Evolutionary conservation across 1,140 invertebrate species (phyloP).

Genomic region (Diorhabda elongata): DNA sequence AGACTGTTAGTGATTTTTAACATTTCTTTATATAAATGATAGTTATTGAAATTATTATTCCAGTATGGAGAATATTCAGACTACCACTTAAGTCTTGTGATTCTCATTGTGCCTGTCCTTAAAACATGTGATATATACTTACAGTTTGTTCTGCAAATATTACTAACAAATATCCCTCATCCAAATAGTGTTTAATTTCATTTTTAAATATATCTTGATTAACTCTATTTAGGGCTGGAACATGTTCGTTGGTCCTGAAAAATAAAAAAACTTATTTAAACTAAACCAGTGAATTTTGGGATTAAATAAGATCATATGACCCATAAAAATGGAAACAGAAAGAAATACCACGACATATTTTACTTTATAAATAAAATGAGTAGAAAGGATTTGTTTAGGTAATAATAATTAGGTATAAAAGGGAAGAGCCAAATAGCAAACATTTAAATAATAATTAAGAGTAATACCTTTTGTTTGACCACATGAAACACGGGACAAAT

Average conservation of each 20-base stretch:
- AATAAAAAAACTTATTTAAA: slow-evolving; percentile 6
- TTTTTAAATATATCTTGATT: slow-evolving; percentile 42
- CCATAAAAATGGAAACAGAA: background rate
- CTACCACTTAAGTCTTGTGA: no score
- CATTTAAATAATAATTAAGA: slow-evolving; percentile 25
- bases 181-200: slow-evolving; percentile 35
- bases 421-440: slow-evolving; percentile 13
- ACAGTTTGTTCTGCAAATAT: slow-evolving; percentile 45
- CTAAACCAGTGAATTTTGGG: background rate
- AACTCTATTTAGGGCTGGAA: slow-evolving; percentile 39
- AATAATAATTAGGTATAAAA: background rate
- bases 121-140: slow-evolving; percentile 18
- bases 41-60: no score
- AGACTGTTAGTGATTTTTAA: no score
- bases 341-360: no score
- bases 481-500: slow-evolving; percentile 45
- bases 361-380: no score
- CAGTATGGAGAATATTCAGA: no score
- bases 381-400: no score
- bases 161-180: slow-evolving; percentile 34
- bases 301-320: background rate
- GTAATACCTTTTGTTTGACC: slow-evolving; percentile 40
- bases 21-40: no score
- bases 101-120: no score
- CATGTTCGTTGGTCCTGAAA: slow-evolving; percentile 33